phyloP scores from a whole-genome alignment of 2,113 vertebrate genomes.

The Dolichallabes microphthalmus region DNA sequence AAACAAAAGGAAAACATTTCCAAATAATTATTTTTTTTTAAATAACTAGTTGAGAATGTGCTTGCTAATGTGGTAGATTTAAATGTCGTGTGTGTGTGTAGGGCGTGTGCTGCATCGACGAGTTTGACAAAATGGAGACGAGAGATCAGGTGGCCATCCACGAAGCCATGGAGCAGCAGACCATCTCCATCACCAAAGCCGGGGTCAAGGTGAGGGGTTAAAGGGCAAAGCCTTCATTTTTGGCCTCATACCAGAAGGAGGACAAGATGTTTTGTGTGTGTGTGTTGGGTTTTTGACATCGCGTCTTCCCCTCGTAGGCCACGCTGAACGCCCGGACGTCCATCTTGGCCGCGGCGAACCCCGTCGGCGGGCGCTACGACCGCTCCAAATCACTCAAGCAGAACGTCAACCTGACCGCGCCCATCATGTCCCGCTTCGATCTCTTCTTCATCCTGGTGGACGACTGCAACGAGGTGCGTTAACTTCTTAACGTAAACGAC shows the following conservation, averaged over 20 bases:
- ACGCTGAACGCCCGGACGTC: constrained; percentile 98
- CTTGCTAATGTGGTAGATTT: constrained; percentile 70
- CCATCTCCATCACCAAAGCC: constrained; percentile 98
- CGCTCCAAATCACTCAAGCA: constrained; percentile 96
- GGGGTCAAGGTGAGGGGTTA: constrained; percentile 87
- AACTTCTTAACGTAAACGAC: too few relatives aligned
- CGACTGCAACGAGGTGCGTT: constrained; percentile 91
- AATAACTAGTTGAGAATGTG: neutral
- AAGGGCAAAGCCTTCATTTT: neutral
- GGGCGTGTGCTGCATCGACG: constrained; percentile 98
- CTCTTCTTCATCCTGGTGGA: constrained; percentile 99
- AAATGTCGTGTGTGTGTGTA: constrained; percentile 54
- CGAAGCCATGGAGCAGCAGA: constrained; percentile 99
- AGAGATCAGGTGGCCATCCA: constrained; percentile 98
- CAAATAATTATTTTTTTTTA: neutral
- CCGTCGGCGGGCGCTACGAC: constrained; percentile 88
- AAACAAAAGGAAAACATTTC: too few relatives aligned
- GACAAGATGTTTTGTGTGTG: neutral
- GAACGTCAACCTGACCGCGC: constrained; percentile 91
- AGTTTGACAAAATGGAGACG: constrained; percentile 97
- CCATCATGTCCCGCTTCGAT: constrained; percentile 98
- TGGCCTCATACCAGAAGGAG: neutral
- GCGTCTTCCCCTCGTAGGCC: constrained; percentile 71
- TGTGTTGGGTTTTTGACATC: neutral
- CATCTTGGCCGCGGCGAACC: constrained; percentile 97